Base-by-base conservation (phyloP, 2,797 vertebrate genomes). In the Allenopithecus nigroviridis region DNA sequence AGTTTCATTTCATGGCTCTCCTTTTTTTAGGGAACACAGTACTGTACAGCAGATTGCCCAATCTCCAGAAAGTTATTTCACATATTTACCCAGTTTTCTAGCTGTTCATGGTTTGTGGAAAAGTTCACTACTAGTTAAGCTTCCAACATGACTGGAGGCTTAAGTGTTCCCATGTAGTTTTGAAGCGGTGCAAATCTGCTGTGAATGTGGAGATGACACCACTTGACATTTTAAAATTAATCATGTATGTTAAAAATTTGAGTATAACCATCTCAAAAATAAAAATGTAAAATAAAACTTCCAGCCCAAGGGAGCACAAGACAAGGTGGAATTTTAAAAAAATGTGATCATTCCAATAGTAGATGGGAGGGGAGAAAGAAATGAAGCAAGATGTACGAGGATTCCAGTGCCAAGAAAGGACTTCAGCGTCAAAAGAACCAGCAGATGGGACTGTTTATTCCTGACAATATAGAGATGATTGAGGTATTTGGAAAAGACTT, bases 401-500 rank as follows among this genome's bases (percentile, higher is more conserved):
- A 84, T 91, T 76, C 74, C 53, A 17, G 50, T n/a, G 93, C 96
- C 91, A 96, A 96, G 83, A 97, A 96, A 92, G 84, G 64, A 92
- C n/a, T 59, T 90, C 14, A 21, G 87, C 36, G 76, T 92, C 22
- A 39, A 87, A 90, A 84, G 79, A 81, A 90, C 53, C 89, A 74
- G 84, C 97, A 97, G 95, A 90, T 94, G 97, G 96, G 89, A 97
- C 72, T 97, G 94, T 96, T 97, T 97, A 97, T 90, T 93, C 72
- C 93, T 96, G 95, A 98, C 87, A 95, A 92, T 85, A 80, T 53
- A 95, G 96, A 97, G 92, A 96, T 96, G 97, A 98, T 96, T 95
- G 91, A 95, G 92, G 95, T 88, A 95, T 98, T 98, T 97, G 96
- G 95, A 81, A 95, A 97, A 97, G 95, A 97, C 57, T 96, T 96